A percentile compares a stretch with the other conserved stretches of the same genome.
Evolutionary conservation across 2,888 invertebrate species (phyloP).

Genomic region (Nymphalis urticae): DNA sequence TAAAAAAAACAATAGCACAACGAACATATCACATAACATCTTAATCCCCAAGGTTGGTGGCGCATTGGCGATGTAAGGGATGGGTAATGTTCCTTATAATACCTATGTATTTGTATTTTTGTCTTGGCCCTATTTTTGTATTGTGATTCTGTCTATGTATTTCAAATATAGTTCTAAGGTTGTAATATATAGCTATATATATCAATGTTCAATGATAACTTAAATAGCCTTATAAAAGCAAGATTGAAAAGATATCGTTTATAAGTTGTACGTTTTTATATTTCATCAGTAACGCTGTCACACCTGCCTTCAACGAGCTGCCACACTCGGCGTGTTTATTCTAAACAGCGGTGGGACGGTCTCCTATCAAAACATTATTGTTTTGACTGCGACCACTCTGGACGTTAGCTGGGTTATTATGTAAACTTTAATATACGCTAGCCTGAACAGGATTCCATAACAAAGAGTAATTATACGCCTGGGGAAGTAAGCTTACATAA

Average conservation of each 20-base stretch:
- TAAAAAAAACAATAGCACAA: no score
- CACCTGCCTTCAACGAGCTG: conserved; percentile 28
- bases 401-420: conserved; percentile 43
- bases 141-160: no score
- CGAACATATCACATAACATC: no score
- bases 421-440: conserved; percentile 38
- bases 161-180: no score
- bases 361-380: conserved; percentile 77
- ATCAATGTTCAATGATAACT: no score
- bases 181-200: no score
- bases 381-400: conserved; percentile 63
- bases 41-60: no score
- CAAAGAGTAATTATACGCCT: conserved; percentile 40
- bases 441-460: conserved; percentile 40
- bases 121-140: no score
- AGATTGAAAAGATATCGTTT: not conserved
- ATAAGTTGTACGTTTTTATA: not conserved
- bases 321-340: conserved; percentile 64
- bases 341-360: conserved; percentile 64
- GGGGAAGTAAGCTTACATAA: conserved; percentile 36
- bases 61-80: no score
- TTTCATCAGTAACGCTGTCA: conserved; percentile 9
- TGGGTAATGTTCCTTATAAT: no score
- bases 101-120: no score
- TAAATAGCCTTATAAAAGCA: not conserved